These are phyloP conservation scores for Turdus rufiventris DNA, from an alignment of 2,113 vertebrate genomes.

Conservation along the genomic window DNA sequence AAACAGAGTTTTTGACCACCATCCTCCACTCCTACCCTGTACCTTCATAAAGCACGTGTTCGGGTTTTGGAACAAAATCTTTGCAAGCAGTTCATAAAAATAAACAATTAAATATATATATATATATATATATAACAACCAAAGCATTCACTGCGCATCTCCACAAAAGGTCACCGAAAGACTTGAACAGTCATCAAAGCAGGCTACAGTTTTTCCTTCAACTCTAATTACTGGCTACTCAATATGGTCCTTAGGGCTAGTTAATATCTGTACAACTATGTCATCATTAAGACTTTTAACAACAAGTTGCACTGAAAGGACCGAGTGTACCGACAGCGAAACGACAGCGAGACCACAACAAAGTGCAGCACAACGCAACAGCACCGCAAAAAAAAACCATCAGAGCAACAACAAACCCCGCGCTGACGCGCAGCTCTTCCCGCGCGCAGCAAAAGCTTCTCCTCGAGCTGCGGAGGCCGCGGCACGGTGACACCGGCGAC, in stretches of 20 bases:
- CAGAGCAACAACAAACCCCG: background rate
- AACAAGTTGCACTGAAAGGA: background rate
- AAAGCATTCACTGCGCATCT: background rate
- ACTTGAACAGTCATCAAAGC: background rate
- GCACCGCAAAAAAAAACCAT: background rate
- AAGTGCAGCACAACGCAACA: background rate
- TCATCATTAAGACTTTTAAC: background rate
- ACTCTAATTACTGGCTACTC: fast-evolving
- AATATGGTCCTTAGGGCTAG: fast-evolving
- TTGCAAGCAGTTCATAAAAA: background rate
- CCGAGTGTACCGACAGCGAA: fast-evolving
- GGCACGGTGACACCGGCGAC: background rate
- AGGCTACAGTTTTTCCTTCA: background rate
- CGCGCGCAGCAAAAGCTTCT: background rate
- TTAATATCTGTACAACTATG: fast-evolving
- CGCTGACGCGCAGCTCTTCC: background rate
- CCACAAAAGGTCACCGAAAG: background rate
- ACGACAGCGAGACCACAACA: background rate
- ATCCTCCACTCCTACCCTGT: background rate
- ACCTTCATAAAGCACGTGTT: background rate
- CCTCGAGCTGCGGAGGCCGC: background rate
- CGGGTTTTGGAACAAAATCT: background rate
- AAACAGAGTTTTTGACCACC: background rate
- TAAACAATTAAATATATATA: background rate
- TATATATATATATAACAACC: background rate